Conservation (phyloP, 2,888 invertebrate genomes). For the Lepas anatifera region DNA sequence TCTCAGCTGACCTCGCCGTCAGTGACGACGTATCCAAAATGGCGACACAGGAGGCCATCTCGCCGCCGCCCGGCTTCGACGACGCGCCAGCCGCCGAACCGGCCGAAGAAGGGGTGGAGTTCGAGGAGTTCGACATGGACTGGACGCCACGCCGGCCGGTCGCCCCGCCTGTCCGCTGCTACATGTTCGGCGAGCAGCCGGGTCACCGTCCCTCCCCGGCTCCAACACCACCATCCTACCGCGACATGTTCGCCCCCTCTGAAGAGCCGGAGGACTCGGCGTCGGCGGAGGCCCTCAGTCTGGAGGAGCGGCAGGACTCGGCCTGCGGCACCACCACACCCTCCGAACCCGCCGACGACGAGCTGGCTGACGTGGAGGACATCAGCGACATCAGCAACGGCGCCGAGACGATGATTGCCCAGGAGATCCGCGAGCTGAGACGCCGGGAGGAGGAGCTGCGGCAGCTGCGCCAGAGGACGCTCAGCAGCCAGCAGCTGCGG, state of each 20-base stretch:
- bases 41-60: not conserved
- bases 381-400: slow-evolving; percentile 7
- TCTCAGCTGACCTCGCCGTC: no score
- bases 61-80: slow-evolving; percentile 7
- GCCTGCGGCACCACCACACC: not conserved
- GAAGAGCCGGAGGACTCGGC: not conserved
- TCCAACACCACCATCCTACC: not conserved
- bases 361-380: slow-evolving; percentile 1
- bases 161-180: slow-evolving; percentile 1
- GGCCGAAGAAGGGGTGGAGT: not conserved
- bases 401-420: slow-evolving; percentile 35
- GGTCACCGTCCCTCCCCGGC: not conserved
- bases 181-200: slow-evolving; percentile 6
- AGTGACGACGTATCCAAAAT: not conserved
- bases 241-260: not conserved
- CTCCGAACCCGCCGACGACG: not conserved
- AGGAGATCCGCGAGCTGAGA: slow-evolving; percentile 38
- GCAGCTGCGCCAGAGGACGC: slow-evolving; percentile 27
- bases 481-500: not conserved
- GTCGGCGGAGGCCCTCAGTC: not conserved
- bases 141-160: not conserved
- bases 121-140: slow-evolving; percentile 13
- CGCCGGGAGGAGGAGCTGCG: slow-evolving; percentile 40
- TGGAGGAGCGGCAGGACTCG: not conserved
- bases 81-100: not conserved